Base-by-base conservation (phyloP, 30 jellyfish, hydroid and myxozoan genomes). In the Hydractinia echinata region DNA sequence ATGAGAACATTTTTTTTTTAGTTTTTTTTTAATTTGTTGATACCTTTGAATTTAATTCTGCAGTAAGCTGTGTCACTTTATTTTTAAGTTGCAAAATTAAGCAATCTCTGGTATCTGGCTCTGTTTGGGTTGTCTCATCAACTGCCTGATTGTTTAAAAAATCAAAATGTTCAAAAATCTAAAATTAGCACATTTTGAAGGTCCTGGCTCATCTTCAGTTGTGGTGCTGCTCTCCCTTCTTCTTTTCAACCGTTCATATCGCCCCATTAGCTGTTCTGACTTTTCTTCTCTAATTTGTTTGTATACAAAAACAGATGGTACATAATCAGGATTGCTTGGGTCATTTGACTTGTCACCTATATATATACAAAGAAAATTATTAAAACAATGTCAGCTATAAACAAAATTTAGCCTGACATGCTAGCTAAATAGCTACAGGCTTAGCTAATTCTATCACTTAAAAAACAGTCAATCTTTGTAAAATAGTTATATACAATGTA, bases 221-320 rank as follows among this genome's bases (percentile, higher is more conserved):
- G 39, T 51, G 2, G 19, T 13, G 39, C 74, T 64, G 74, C 16
- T 64, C 39, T 64, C 74, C 19, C 74, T 44, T 64, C 74, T 64
- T 13, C 74, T 7, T 51, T 64, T 64, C 4, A 64, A 64, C 51
- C 6, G 74, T 51, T 64, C 74, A 64, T 64, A 64, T 51, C 74
- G 19, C 39, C 39, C 19, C 69, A n/a, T 44, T 64, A 51, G 39
- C 39, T 64, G 51, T 64, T 44, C 18, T 64, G 74, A 44, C 19
- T 30, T 30, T 64, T 64, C 74, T 64, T 64, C 51, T 44, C 6
- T n/a, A n/a, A n/a, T n/a, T 13, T 64, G 4, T 44, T 64, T 44
- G 39, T 64, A 64, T 51, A 64, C 74, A 7, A 64, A 64, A 64
- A 64, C 74, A 64, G 74, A 64, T n/a, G 74, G 74, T 64, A 64